Evolutionary conservation across 2,888 invertebrate genomes (phyloP).

Genomic region (Zygaena filipendulae): DNA sequence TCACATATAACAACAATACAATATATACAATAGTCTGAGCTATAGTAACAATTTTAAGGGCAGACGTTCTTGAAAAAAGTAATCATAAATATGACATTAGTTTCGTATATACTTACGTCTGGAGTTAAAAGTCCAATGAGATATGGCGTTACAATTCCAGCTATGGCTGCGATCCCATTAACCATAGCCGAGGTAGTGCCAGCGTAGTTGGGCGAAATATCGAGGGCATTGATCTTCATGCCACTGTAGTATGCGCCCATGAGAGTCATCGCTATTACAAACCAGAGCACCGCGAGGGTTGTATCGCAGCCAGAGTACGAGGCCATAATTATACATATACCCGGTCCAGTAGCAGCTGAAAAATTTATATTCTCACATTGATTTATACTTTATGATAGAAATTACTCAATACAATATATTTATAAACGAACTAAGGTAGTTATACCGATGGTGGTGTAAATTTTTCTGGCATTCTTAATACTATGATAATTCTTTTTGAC

Average conservation of each 20-base stretch:
- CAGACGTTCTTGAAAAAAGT: no score
- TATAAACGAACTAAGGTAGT: no score
- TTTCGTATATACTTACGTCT: slow-evolving; percentile 64
- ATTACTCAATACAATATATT: no score
- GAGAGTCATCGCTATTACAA: slow-evolving; percentile 72
- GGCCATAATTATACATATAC: slow-evolving; percentile 73
- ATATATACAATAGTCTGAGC: no score
- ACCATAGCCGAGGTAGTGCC: slow-evolving; percentile 74
- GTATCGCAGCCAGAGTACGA: slow-evolving; percentile 75
- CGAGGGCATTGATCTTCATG: slow-evolving; percentile 74
- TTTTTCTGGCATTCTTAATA: slow-evolving; percentile 69
- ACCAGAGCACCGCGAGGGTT: slow-evolving; percentile 64
- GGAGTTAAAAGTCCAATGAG: slow-evolving; percentile 71
- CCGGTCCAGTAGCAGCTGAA: slow-evolving; percentile 74
- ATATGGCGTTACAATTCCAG: slow-evolving; percentile 72
- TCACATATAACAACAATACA: no score
- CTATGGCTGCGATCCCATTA: slow-evolving; percentile 72
- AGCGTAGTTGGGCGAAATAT: slow-evolving; percentile 72
- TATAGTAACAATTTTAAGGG: no score
- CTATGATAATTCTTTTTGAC: slow-evolving; percentile 69
- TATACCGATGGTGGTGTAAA: slow-evolving; percentile 76
- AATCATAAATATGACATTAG: no score
- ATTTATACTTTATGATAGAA: slow-evolving; percentile 1
- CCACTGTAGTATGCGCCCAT: slow-evolving; percentile 80
- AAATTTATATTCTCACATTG: no score